These are phyloP conservation scores for Cryptoblepharus egeriae DNA, from an alignment of 2,797 vertebrate species.

Conservation along the genomic window DNA sequence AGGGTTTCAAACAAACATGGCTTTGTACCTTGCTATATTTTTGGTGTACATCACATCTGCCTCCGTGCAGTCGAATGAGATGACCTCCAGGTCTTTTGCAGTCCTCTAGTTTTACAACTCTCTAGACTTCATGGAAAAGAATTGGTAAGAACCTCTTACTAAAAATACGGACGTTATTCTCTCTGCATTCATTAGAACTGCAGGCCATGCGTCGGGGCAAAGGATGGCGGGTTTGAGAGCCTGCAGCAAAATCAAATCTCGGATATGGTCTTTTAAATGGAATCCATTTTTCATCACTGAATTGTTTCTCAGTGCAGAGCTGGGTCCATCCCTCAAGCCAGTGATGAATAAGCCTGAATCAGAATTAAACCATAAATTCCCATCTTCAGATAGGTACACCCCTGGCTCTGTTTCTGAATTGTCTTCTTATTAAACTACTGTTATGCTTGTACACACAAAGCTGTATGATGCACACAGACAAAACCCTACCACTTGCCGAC, in stretches of 20 bases:
- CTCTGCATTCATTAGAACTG: slow-evolving; percentile 23
- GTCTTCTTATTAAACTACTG: slow-evolving; percentile 35
- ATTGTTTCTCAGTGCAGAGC: background rate
- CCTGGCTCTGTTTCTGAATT: slow-evolving; percentile 20
- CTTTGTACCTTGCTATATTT: background rate
- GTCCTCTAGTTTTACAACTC: background rate
- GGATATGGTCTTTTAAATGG: slow-evolving; percentile 27
- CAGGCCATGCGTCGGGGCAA: slow-evolving; percentile 29
- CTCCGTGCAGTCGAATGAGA: background rate
- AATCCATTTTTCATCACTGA: slow-evolving; percentile 40
- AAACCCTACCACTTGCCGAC: background rate
- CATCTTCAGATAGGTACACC: slow-evolving; percentile 10
- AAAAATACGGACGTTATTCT: slow-evolving; percentile 19
- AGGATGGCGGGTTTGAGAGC: slow-evolving; percentile 43
- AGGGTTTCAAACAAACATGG: background rate
- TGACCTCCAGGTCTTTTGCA: slow-evolving; percentile 8
- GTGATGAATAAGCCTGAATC: slow-evolving; percentile 12
- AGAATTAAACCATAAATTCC: slow-evolving; percentile 28
- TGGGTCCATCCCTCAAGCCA: background rate
- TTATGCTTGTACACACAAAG: background rate
- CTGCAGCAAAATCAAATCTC: background rate
- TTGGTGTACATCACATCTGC: slow-evolving; percentile 5
- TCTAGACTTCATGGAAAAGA: slow-evolving; percentile 43
- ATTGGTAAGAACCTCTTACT: slow-evolving; percentile 23
- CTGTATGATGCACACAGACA: background rate